These are phyloP conservation scores for Styela plicata DNA, from an alignment of 23 tunicate species.

Conservation along the genomic window DNA sequence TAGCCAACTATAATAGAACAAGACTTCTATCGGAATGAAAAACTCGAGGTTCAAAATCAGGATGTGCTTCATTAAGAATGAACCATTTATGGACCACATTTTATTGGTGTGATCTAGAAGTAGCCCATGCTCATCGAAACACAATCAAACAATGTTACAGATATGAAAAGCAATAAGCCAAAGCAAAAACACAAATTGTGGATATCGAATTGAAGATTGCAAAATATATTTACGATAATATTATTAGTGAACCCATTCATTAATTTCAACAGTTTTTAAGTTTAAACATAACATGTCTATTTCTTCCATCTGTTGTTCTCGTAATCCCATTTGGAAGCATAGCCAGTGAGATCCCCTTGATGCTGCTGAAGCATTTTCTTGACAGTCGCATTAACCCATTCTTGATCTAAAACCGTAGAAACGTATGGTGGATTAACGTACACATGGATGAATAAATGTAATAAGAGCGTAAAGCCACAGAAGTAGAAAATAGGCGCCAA, in stretches of 20 bases:
- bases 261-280: neutral
- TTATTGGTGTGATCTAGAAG: too few relatives aligned
- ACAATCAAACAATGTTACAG: too few relatives aligned
- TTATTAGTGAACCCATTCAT: neutral
- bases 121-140: too few relatives aligned
- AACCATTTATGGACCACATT: too few relatives aligned
- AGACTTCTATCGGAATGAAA: too few relatives aligned
- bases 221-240: too few relatives aligned
- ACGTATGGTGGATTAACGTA: conserved; percentile 47
- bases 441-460: conserved; percentile 35
- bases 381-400: conserved; percentile 54
- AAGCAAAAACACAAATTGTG: neutral
- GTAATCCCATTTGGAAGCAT: conserved; percentile 86
- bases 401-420: conserved; percentile 28
- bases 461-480: conserved; percentile 20
- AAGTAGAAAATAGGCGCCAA: conserved; percentile 37
- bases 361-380: conserved; percentile 54
- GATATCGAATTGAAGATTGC: neutral
- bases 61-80: too few relatives aligned
- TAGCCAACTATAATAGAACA: too few relatives aligned
- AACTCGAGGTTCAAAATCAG: too few relatives aligned
- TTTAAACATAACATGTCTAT: conserved; percentile 18
- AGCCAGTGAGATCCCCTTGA: conserved; percentile 61
- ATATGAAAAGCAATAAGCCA: neutral
- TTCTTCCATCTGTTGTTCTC: conserved; percentile 95